These are phyloP conservation scores for Drosophila punjabiensis DNA, from an alignment of 1,140 invertebrate species.

Conservation along the genomic window DNA sequence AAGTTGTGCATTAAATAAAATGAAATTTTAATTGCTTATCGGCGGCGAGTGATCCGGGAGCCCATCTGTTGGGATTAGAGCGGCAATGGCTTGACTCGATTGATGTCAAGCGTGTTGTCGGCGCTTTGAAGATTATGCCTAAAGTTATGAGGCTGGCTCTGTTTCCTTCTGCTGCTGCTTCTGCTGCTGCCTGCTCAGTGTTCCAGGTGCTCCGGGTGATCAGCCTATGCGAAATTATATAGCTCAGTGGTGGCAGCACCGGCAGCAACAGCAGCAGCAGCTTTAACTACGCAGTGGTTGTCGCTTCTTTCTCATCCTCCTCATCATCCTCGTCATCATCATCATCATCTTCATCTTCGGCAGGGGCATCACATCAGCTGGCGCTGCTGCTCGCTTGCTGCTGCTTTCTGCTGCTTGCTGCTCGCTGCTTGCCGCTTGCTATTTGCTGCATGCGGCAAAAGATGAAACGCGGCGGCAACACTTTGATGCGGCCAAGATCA, in stretches of 20 bases:
- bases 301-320: constrained; percentile 52
- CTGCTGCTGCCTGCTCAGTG: neutral
- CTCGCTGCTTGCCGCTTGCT: constrained; percentile 48
- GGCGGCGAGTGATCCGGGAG: constrained; percentile 52
- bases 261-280: constrained; percentile 19
- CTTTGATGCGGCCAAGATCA: constrained; percentile 85
- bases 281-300: constrained; percentile 74
- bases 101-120: constrained; percentile 77
- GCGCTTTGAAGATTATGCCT: constrained; percentile 81
- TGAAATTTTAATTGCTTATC: constrained; percentile 82
- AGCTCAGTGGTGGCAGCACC: constrained; percentile 50
- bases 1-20: constrained; percentile 78
- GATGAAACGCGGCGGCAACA: constrained; percentile 81
- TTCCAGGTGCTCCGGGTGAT: constrained; percentile 58
- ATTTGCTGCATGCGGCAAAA: constrained; percentile 76
- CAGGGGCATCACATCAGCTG: constrained; percentile 52
- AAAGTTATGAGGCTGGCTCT: constrained; percentile 71
- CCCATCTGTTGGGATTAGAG: constrained; percentile 76
- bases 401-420: constrained; percentile 2
- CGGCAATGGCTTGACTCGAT: constrained; percentile 54
- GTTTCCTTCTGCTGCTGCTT: constrained; percentile 18
- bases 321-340: constrained; percentile 24
- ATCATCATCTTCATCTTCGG: constrained; percentile 39
- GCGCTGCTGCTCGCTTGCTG: constrained; percentile 37
- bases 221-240: constrained; percentile 81